Evolutionary conservation across 2,113 vertebrate genomes (phyloP), one percentile per base, ranked within the genome.

Genomic region (Rhea pennata): DNA sequence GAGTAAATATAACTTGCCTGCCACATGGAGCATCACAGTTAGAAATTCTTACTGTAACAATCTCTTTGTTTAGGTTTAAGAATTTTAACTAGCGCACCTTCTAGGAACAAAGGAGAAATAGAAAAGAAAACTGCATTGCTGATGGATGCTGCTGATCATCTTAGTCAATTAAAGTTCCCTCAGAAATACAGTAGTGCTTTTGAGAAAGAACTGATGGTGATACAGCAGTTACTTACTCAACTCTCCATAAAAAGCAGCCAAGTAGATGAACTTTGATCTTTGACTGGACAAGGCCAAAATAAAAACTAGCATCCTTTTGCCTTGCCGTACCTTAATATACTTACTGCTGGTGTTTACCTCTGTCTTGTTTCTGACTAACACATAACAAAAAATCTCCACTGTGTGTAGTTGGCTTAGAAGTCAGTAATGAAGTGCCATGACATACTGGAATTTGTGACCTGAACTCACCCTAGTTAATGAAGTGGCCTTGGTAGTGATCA

Each of bases 21-120:
- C 10, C 24, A 27, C 11, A 0, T 27, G 62, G 48, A 58, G 56
- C 54, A 24, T 66, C 1, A 0, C 33, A 53, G 17, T 27, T 59
- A 48, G 20, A 59, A 26, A 20, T 16, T 23, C 14, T 53, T 75
- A 12, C 36, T 12, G 40, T 66, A 73, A 53, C 1, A 9, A 0
- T 13, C 44, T 15, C 15, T 50, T 48, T 22, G 16, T 65, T 94
- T 58, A 12, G 50, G 8, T 70, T 74, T 21, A 46, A 19, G 50
- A 70, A 8, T 44, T 53, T 61, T 44, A 73, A 53, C 33, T 23
- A 39, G 11, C 29, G 10, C 8, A 15, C 16, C 56, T 33, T 59
- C 10, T 29, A 59, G 56, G 29, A 59, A 29, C 16, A 31, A 31
- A 33, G 56, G 56, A 10, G 31, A 19, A 31, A 10, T 10, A 17